These are phyloP conservation scores for Margaritifera margaritifera DNA, from an alignment of 2,888 invertebrate species.

Conservation along the genomic window DNA sequence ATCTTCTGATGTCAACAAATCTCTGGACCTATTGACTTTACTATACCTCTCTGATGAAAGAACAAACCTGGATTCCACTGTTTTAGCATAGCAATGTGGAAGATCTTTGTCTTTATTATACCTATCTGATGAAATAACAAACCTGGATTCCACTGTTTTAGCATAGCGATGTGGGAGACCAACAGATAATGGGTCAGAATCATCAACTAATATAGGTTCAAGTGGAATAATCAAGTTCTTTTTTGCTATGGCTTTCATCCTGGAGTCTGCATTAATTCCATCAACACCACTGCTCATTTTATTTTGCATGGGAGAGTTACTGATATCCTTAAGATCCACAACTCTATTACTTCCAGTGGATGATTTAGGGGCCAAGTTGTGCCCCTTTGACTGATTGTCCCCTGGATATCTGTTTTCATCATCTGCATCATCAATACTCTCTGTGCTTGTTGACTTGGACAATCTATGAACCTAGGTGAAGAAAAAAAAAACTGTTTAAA, in stretches of 20 bases:
- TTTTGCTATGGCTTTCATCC: neutral
- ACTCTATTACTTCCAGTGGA: slow-evolving; percentile 11
- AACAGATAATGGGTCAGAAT: slow-evolving; percentile 3
- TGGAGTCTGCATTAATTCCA: neutral
- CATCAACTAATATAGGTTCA: slow-evolving; percentile 40
- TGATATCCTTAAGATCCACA: slow-evolving; percentile 33
- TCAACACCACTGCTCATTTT: slow-evolving; percentile 9
- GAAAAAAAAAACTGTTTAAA: too few relatives aligned
- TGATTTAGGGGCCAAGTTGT: neutral
- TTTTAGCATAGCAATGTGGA: too few relatives aligned
- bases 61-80: too few relatives aligned
- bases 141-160: too few relatives aligned
- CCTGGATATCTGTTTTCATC: slow-evolving; percentile 35
- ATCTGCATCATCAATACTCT: slow-evolving; percentile 1
- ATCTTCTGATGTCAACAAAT: too few relatives aligned
- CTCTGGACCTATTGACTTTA: too few relatives aligned
- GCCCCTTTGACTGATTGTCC: neutral
- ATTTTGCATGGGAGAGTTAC: slow-evolving; percentile 32
- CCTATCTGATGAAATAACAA: too few relatives aligned
- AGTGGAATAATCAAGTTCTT: slow-evolving; percentile 44
- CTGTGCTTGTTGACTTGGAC: too few relatives aligned
- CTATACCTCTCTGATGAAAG: too few relatives aligned
- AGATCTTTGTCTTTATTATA: too few relatives aligned
- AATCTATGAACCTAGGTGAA: too few relatives aligned
- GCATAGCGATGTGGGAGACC: too few relatives aligned